Evolutionary conservation across 2,113 vertebrate genomes (phyloP).

Genomic region (Erinaceus europaeus): DNA sequence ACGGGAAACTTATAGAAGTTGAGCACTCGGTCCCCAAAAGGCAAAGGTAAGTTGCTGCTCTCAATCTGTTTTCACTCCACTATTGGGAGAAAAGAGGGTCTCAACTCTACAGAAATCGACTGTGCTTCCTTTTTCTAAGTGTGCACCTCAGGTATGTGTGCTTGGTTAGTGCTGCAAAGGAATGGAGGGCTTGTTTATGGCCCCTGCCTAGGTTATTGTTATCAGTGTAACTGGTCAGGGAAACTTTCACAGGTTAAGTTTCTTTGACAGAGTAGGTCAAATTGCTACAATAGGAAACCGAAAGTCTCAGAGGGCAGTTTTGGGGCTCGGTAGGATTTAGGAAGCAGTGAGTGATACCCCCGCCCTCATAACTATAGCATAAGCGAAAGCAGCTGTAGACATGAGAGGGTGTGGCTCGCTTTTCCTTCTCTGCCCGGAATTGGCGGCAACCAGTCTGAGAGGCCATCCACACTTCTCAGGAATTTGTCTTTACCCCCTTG

Average conservation of each 20-base stretch:
- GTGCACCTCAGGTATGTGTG: background rate
- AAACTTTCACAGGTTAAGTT: background rate
- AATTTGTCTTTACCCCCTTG: background rate
- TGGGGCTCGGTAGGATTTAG: no score
- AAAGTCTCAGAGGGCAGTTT: background rate
- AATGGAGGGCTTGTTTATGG: background rate
- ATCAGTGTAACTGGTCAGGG: background rate
- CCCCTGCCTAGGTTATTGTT: background rate
- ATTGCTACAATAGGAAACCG: background rate
- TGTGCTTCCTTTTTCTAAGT: background rate
- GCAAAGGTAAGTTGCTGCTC: constrained; percentile 89
- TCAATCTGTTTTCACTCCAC: background rate
- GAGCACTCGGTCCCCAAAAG: constrained; percentile 97
- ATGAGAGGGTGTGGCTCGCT: background rate
- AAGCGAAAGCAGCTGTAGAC: background rate
- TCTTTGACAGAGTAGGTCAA: background rate
- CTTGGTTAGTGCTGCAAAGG: background rate
- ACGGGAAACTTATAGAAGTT: constrained; percentile 97
- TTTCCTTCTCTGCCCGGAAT: background rate
- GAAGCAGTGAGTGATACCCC: background rate
- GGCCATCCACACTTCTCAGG: background rate
- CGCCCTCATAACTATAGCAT: background rate
- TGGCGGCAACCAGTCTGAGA: background rate
- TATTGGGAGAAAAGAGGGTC: background rate
- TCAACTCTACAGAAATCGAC: background rate